A percentile compares a stretch with the other conserved stretches of the same genome.
These are phyloP conservation scores for Galago senegalensis DNA, from an alignment of 2,797 vertebrate species.

Conservation along the genomic window DNA sequence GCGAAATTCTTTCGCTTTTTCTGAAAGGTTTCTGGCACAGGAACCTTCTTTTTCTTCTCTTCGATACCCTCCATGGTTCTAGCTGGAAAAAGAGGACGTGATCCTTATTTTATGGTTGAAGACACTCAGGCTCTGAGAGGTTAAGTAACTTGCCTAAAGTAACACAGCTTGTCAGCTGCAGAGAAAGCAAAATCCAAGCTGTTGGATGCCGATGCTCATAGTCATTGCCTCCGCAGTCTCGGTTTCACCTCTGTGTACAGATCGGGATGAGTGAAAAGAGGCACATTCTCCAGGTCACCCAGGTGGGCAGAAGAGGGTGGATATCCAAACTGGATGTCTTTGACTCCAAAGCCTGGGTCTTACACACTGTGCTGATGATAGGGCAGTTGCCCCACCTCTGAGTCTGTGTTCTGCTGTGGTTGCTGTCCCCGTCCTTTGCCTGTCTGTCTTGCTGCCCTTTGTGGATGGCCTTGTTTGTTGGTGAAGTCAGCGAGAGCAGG, in stretches of 20 bases:
- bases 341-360: not conserved
- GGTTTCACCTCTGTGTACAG: not conserved
- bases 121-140: not conserved
- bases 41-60: too few species aligned
- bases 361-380: not conserved
- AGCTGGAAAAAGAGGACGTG: too few species aligned
- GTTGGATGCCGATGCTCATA: not conserved
- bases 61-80: too few species aligned
- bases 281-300: not conserved
- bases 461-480: not conserved
- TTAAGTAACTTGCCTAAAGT: conserved; percentile 38
- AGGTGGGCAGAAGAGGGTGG: not conserved
- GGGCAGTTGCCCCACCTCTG: not conserved
- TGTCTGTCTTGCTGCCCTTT: not conserved
- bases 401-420: not conserved
- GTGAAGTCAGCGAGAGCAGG: not conserved
- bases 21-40: too few species aligned
- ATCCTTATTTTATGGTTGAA: not conserved
- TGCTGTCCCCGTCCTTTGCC: not conserved
- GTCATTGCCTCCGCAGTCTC: not conserved
- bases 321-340: not conserved
- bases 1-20: too few species aligned
- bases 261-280: not conserved
- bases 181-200: not conserved
- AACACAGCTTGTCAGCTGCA: not conserved